Percentiles rank a stretch among this genome's conserved stretches.
These are phyloP conservation scores for Crocallis elinguaria DNA, from an alignment of 2,888 invertebrate genomes.

Conservation along the genomic window DNA sequence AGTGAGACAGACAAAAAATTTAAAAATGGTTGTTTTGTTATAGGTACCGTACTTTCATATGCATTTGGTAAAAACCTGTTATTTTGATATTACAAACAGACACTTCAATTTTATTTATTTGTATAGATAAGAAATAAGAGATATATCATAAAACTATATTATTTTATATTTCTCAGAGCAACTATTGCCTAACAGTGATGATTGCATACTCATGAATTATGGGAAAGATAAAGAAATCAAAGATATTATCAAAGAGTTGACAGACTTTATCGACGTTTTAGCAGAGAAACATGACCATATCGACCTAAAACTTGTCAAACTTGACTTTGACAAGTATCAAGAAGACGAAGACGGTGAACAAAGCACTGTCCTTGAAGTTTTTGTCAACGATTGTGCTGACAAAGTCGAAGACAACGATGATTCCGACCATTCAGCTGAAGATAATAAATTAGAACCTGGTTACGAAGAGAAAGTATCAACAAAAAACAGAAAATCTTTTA, in stretches of 20 bases:
- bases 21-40: too few relatives aligned
- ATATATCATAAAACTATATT: too few relatives aligned
- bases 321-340: neutral
- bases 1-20: too few relatives aligned
- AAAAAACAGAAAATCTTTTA: neutral
- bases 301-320: neutral
- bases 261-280: neutral
- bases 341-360: neutral
- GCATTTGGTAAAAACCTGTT: too few relatives aligned
- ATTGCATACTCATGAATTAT: conserved; percentile 1
- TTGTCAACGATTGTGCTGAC: conserved; percentile 2
- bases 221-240: neutral
- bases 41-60: too few relatives aligned
- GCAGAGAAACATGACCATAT: neutral
- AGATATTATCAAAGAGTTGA: neutral
- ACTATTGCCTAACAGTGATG: neutral
- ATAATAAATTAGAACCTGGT: too few relatives aligned
- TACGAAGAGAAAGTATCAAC: neutral
- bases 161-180: too few relatives aligned
- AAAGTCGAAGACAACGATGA: neutral
- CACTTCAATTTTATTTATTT: too few relatives aligned
- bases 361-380: neutral
- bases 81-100: too few relatives aligned
- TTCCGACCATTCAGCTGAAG: neutral
- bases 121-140: too few relatives aligned